Percentiles rank a stretch among this genome's conserved stretches.
phyloP scores from a whole-genome alignment of 64 coral and sea anemone species.

The Anthopleura sola region DNA sequence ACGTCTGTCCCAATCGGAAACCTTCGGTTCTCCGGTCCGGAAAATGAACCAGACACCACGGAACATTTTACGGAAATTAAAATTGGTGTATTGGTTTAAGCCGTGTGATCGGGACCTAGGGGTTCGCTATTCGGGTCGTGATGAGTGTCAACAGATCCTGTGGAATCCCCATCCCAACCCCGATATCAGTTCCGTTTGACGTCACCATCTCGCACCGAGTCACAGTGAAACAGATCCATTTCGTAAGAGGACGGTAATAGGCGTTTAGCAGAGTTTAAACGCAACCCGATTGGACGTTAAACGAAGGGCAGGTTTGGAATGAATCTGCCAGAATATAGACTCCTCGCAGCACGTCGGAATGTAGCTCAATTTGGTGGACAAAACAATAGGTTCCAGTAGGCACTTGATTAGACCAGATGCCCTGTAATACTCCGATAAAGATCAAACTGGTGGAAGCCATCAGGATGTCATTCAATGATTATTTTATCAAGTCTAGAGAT shows the following conservation, averaged over 20 bases:
- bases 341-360: too few relatives aligned
- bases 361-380: too few relatives aligned
- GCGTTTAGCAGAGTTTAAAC: neutral
- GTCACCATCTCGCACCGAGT: neutral
- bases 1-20: constrained; percentile 15
- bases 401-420: constrained; percentile 9
- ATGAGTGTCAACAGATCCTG: neutral
- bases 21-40: neutral
- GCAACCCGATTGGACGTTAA: neutral
- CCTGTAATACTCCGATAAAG: neutral
- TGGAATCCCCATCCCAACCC: constrained; percentile 19
- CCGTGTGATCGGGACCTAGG: constrained; percentile 12
- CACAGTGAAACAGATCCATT: neutral
- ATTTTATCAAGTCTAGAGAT: constrained; percentile 17
- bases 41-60: constrained; percentile 4
- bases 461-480: neutral
- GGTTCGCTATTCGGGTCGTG: neutral
- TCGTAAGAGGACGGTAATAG: neutral
- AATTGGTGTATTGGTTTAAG: constrained; percentile 12
- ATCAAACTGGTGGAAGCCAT: constrained; percentile 12
- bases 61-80: constrained; percentile 13
- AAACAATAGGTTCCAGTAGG: too few relatives aligned
- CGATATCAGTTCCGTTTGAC: neutral
- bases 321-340: neutral
- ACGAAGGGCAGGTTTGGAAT: neutral